Percentiles rank a stretch among this genome's conserved stretches.
Evolutionary conservation across 1,140 invertebrate genomes (phyloP).

Genomic region (Cheumatopsyche charites): DNA sequence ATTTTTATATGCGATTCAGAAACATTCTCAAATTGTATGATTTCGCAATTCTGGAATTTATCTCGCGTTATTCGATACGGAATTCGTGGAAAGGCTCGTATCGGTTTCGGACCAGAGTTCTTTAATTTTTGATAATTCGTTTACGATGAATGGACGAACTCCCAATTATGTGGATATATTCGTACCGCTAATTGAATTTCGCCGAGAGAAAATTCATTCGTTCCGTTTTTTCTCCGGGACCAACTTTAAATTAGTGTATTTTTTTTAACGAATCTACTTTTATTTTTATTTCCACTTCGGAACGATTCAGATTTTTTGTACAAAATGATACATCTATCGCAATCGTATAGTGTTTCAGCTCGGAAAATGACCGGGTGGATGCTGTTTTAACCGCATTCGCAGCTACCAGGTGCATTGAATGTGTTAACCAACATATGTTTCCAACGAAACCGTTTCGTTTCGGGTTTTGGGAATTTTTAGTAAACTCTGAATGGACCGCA

Average conservation of each 20-base stretch:
- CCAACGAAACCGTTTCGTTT: background rate
- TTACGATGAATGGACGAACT: slow-evolving; percentile 23
- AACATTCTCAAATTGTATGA: no score
- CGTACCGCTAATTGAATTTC: slow-evolving; percentile 16
- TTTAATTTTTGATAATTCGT: slow-evolving; percentile 35
- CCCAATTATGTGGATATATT: slow-evolving; percentile 18
- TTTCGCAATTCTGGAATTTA: no score
- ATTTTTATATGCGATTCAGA: no score
- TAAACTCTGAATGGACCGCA: background rate
- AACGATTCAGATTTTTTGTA: background rate
- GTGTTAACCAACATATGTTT: slow-evolving; percentile 22
- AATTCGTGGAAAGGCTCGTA: background rate
- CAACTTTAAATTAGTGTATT: no score
- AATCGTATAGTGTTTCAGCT: slow-evolving; percentile 2
- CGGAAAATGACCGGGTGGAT: background rate
- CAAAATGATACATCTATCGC: background rate
- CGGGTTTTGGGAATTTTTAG: background rate
- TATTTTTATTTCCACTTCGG: no score
- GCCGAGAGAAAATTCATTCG: background rate
- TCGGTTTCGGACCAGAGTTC: background rate
- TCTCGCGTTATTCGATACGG: background rate
- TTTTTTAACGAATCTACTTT: no score
- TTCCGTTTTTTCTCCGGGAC: no score
- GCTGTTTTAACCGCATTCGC: background rate
- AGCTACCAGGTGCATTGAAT: slow-evolving; percentile 12